Percentiles rank a stretch among this genome's conserved stretches.
Evolutionary conservation across 2,113 vertebrate species (phyloP).

Genomic region (Pan paniscus): DNA sequence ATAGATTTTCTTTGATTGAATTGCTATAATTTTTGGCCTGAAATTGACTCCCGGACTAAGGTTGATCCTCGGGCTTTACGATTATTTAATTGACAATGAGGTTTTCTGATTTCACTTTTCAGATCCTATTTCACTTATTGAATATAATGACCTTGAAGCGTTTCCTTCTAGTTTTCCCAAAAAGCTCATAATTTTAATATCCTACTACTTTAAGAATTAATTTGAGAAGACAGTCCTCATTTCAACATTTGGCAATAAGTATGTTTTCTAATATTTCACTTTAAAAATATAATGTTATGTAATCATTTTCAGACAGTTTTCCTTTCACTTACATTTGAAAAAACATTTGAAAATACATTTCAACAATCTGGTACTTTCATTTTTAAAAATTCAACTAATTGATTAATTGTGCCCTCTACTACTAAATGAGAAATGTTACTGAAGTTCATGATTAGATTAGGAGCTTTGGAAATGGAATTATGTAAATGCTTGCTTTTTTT

Average conservation of each 20-base stretch:
- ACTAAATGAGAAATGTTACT: slow-evolving; percentile 10
- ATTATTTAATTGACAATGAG: slow-evolving; percentile 65
- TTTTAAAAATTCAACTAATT: slow-evolving; percentile 16
- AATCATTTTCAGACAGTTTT: slow-evolving; percentile 12
- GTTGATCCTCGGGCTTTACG: slow-evolving; percentile 61
- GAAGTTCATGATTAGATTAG: slow-evolving; percentile 43
- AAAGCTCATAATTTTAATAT: slow-evolving; percentile 70
- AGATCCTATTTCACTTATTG: neutral
- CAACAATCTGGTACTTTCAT: neutral
- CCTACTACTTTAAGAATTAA: slow-evolving; percentile 60
- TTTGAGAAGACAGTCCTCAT: slow-evolving; percentile 62
- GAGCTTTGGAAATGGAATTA: neutral
- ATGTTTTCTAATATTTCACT: slow-evolving; percentile 51
- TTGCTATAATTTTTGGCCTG: neutral
- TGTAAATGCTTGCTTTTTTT: neutral
- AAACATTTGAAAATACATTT: neutral
- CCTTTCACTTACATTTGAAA: slow-evolving; percentile 19
- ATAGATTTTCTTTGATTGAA: neutral
- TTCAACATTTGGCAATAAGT: slow-evolving; percentile 63
- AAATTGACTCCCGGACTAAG: neutral
- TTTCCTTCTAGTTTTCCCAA: slow-evolving; percentile 64
- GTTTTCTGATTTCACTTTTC: slow-evolving; percentile 56
- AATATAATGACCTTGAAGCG: slow-evolving; percentile 52
- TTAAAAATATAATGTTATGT: slow-evolving; percentile 56
- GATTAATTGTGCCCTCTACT: neutral